Conservation (phyloP, 2,797 vertebrate genomes). For the Urocyon cinereoargenteus region DNA sequence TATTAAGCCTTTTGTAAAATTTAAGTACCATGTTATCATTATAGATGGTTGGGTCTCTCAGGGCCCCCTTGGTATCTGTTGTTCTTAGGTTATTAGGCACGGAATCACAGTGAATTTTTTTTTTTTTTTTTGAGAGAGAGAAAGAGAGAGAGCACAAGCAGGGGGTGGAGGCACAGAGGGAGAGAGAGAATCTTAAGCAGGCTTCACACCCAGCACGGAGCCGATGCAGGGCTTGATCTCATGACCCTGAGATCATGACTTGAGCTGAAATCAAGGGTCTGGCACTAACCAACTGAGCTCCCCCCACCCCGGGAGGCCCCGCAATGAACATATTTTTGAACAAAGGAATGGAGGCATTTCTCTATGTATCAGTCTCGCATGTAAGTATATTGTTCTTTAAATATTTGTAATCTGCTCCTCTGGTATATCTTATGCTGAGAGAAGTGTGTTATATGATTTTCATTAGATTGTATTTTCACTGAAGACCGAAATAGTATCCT, state of each 20-base stretch:
- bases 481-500: background rate
- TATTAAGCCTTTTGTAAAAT: background rate
- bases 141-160: background rate
- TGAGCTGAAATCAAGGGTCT: background rate
- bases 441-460: background rate
- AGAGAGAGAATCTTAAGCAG: background rate
- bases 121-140: background rate
- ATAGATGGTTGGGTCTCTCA: background rate
- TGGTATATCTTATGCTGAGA: background rate
- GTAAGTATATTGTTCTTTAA: background rate
- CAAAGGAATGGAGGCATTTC: background rate
- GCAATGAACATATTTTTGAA: background rate
- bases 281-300: background rate
- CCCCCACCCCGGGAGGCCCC: background rate
- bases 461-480: background rate
- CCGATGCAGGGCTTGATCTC: background rate
- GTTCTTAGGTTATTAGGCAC: background rate
- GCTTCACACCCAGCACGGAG: background rate
- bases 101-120: background rate
- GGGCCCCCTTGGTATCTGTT: background rate
- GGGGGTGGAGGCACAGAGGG: background rate
- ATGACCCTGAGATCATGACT: background rate
- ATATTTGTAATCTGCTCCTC: background rate
- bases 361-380: background rate
- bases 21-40: background rate